Conservation (phyloP, 2,888 invertebrate species). For the Leucophenga montana region DNA sequence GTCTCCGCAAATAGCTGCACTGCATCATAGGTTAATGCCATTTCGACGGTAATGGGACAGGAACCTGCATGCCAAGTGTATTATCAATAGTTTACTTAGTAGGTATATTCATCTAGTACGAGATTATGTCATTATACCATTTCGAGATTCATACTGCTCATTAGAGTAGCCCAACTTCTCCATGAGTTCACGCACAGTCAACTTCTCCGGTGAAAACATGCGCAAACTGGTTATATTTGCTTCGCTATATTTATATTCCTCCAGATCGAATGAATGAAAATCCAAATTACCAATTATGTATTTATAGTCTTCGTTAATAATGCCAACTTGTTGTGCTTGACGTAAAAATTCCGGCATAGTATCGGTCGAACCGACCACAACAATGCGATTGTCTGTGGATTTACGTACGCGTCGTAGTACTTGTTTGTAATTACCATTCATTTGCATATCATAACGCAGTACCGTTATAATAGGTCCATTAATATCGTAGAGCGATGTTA, state of each 20-base stretch:
- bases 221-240: slow-evolving; percentile 86
- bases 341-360: slow-evolving; percentile 76
- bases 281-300: slow-evolving; percentile 87
- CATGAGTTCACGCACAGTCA: slow-evolving; percentile 73
- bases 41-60: slow-evolving; percentile 76
- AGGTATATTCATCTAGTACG: no score
- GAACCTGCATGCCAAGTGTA: no score
- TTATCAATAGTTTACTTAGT: no score
- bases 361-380: slow-evolving; percentile 81
- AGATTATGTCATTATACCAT: no score
- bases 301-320: slow-evolving; percentile 94
- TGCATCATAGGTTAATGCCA: slow-evolving; percentile 89
- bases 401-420: slow-evolving; percentile 81
- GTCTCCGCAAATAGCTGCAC: slow-evolving; percentile 86
- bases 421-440: slow-evolving; percentile 80
- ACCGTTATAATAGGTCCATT: slow-evolving; percentile 77
- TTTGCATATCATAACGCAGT: slow-evolving; percentile 78
- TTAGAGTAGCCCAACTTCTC: slow-evolving; percentile 54
- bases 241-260: slow-evolving; percentile 85
- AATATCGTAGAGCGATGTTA: slow-evolving; percentile 80
- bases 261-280: slow-evolving; percentile 78
- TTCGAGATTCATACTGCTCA: slow-evolving; percentile 59
- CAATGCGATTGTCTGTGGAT: slow-evolving; percentile 79
- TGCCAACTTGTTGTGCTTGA: slow-evolving; percentile 94
- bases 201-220: slow-evolving; percentile 78